Evolutionary conservation across 1,140 invertebrate species (phyloP), one percentile per base, ranked within the genome.

Genomic region (Himalopsyche phryganea): DNA sequence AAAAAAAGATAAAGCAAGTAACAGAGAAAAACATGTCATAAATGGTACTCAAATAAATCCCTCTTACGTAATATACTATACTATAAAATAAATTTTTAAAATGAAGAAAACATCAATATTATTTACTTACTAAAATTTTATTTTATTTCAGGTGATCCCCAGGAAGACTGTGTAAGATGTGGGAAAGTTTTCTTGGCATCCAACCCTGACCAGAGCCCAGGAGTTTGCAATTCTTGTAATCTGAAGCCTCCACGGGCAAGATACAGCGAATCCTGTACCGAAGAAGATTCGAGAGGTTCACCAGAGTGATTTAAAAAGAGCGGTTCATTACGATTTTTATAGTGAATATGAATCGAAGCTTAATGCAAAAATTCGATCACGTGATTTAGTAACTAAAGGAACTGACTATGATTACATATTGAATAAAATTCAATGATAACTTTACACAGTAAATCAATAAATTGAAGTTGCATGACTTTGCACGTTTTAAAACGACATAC

Each of bases 141-240:
- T 7, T 15, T 56, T 18, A 32, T 68, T 67, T 23, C 64, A 77
- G 75, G 74, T 58, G 70, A 74, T 57, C 68, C 69, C 13, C 71
- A 72, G 64, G 72, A 74, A 60, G 72, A 77, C 63, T 76, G 74
- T 58, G 67, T 71, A 7, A 58, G 70, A 32, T 78, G 72, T 64
- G 71, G 72, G 19, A 75, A 74, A 65, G 65, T 68, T 14, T 72
- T 68, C 61, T 57, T 72, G 40, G 58, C 58, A 33, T 63, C 65
- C 44, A 56, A 63, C 32, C 60, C 60, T 49, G 67, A 64, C 17
- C 52, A 66, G 17, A 67, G 64, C 42, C 60, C 65, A 36, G 67
- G 67, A 18, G 40, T 66, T 13, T 68, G 67, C 59, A 60, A 49
- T 32, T 65, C 63, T 42, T 65, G 65, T 28, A 56, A 50, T 41